These are phyloP conservation scores for Electrona antarctica DNA, from an alignment of 2,113 vertebrate genomes.

Conservation along the genomic window DNA sequence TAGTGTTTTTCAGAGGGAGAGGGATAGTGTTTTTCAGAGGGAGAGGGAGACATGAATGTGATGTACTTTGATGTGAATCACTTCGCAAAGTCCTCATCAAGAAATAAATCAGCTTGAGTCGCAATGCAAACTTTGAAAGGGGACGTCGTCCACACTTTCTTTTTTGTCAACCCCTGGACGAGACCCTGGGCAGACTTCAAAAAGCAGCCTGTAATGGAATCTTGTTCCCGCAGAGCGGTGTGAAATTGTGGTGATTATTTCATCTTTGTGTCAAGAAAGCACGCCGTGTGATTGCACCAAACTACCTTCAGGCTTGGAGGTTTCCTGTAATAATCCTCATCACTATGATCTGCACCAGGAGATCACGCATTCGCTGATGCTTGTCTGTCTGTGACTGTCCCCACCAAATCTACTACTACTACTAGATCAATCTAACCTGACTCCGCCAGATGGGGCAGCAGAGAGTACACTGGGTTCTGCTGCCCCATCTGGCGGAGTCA, in stretches of 20 bases:
- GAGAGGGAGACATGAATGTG: background rate
- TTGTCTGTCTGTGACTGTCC: too few species aligned
- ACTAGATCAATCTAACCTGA: too few species aligned
- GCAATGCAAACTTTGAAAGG: slow-evolving; percentile 60
- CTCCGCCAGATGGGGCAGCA: too few species aligned
- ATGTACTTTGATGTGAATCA: slow-evolving; percentile 59
- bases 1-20: slow-evolving; percentile 18
- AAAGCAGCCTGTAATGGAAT: slow-evolving; percentile 58
- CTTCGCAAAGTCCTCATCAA: slow-evolving; percentile 55
- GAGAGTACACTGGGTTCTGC: too few species aligned
- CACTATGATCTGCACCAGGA: too few species aligned
- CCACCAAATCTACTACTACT: too few species aligned
- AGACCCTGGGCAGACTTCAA: slow-evolving; percentile 53
- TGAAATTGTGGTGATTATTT: slow-evolving; percentile 66
- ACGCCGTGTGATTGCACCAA: too few species aligned
- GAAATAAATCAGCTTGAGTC: slow-evolving; percentile 48
- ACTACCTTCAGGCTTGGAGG: too few species aligned
- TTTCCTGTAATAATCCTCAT: too few species aligned
- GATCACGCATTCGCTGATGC: too few species aligned
- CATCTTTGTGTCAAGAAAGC: slow-evolving; percentile 46
- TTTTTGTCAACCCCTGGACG: slow-evolving; percentile 22
- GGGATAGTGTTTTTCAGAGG: slow-evolving; percentile 17
- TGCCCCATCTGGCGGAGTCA: too few species aligned
- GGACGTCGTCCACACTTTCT: slow-evolving; percentile 44
- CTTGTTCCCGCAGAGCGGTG: slow-evolving; percentile 54